Base-by-base conservation (phyloP, 2,888 invertebrate genomes). In the Trichopria drosophilae region DNA sequence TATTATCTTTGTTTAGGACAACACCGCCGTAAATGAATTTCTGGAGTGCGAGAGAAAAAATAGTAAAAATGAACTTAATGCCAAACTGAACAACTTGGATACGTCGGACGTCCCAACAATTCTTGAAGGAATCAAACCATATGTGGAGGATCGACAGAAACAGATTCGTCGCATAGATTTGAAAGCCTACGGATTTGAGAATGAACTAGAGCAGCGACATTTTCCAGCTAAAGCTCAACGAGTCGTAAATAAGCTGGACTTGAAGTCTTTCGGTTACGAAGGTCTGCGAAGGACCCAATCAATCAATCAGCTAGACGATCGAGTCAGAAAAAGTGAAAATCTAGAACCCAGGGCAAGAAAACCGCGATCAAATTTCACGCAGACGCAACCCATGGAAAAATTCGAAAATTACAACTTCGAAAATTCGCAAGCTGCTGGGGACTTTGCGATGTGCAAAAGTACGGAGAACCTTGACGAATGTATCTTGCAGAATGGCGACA, bases 181-280 rank as follows among this genome's bases (percentile, higher is more conserved):
- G 15, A 67, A 67, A 20, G 66, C 72, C 6, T 73, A 72, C 35
- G 71, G 71, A 1, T 73, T 73, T 40, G 66, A 66, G 24, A 68
- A 69, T 41, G 67, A 69, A 36, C n/a, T n/a, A n/a, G n/a, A n/a
- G n/a, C n/a, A n/a, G n/a, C n/a, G n/a, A n/a, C n/a, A n/a, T n/a
- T 63, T 69, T 31, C 56, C 51, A 2, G 59, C 45, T 6, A 57
- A 48, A 6, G 36, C 57, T 2, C 62, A 63, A 20, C 63, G 68
- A 23, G 54, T 67, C 2, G 63, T 71, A 1, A 72, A 72, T 28
- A 72, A 68, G 43, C 46, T 72, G 16, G 69, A 72, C 34, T 36
- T 73, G 13, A 64, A 62, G 26, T 63, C 59, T 7, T 72, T 69
- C 35, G 72, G 72, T 6, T 73, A 69, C 37, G 68, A 69, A 32